Evolutionary conservation across 2,888 invertebrate genomes (phyloP).

Genomic region (Cephus nigrinus): DNA sequence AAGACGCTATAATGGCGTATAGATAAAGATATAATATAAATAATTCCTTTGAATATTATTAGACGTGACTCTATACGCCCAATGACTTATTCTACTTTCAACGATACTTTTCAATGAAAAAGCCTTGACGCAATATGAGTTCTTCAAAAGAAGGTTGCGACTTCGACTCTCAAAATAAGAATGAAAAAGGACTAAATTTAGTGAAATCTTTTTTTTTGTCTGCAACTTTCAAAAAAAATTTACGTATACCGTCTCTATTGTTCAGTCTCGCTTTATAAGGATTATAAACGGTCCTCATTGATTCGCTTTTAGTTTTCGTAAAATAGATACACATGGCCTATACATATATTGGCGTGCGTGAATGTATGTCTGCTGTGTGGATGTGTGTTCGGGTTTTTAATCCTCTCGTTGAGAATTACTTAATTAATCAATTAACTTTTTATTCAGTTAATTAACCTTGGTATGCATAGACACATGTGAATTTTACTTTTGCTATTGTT

Average conservation of each 20-base stretch:
- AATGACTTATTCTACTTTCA: neutral
- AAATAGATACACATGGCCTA: neutral
- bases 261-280: neutral
- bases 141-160: neutral
- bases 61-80: no score
- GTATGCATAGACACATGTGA: neutral
- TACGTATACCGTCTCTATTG: neutral
- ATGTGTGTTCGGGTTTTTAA: neutral
- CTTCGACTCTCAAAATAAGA: neutral
- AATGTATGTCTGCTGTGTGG: no score
- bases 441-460: no score
- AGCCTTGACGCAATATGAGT: neutral
- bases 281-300: neutral
- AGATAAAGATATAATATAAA: neutral
- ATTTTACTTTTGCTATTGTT: neutral
- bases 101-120: neutral
- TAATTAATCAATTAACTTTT: neutral
- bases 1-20: neutral
- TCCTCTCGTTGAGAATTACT: neutral
- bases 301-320: no score
- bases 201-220: neutral
- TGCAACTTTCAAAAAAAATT: neutral
- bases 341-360: neutral
- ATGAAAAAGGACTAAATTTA: neutral
- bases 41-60: neutral